phyloP scores from a whole-genome alignment of 2,113 vertebrate genomes.

The Anthoscopus minutus region DNA sequence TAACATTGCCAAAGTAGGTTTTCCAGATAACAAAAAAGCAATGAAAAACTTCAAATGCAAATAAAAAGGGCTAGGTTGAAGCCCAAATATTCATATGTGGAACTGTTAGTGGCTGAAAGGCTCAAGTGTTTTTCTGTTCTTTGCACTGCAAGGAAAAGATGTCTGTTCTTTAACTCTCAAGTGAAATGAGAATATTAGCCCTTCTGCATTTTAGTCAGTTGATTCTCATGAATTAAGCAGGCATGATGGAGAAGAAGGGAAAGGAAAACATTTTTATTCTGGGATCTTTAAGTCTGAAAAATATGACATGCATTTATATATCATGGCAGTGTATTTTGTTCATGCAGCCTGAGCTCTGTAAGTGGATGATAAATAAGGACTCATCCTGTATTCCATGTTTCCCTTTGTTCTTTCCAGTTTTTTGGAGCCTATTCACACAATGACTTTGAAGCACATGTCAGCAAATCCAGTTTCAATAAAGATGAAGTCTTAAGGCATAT shows the following conservation, averaged over 20 bases:
- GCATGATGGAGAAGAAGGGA: not conserved
- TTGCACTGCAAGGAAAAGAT: not conserved
- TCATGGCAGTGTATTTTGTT: not conserved
- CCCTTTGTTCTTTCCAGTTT: constrained; percentile 38
- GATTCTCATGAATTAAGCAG: constrained; percentile 4
- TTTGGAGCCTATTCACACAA: not conserved
- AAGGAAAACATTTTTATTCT: not conserved
- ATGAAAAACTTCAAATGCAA: not conserved
- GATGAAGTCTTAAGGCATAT: constrained; percentile 12
- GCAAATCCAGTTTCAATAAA: constrained; percentile 27
- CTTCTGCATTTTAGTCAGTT: not conserved
- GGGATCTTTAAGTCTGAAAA: not conserved
- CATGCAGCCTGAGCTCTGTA: not conserved
- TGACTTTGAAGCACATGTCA: not conserved
- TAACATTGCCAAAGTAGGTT: not conserved
- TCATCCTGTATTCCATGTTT: constrained; percentile 9
- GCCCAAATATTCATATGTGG: not conserved
- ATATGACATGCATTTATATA: not conserved
- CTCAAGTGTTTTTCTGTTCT: not conserved
- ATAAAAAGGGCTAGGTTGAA: not conserved
- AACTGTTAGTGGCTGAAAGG: not conserved
- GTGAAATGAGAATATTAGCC: not conserved
- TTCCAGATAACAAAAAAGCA: not conserved
- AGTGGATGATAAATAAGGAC: not conserved
- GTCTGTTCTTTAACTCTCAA: not conserved